Evolutionary conservation across 1,140 invertebrate genomes (phyloP), one percentile per base, ranked within the genome.

Genomic region (Caenorhabditis latens): DNA sequence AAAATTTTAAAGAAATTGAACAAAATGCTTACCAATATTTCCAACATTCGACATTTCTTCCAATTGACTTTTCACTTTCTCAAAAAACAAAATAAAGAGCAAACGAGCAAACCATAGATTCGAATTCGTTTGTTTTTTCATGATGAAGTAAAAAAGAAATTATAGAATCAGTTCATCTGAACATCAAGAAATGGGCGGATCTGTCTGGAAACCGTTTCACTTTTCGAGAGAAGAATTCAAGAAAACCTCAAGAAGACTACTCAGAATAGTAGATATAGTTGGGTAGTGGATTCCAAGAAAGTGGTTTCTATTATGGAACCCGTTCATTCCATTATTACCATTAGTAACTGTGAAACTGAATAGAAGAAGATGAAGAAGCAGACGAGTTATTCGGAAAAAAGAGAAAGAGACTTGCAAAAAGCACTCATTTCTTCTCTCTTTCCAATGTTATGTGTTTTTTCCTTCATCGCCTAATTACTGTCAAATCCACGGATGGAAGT

Each of bases 321-420:
- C 65, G 65, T 67, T 67, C 65, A 67, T 43, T 67, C 40, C 40
- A 67, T 67, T 67, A 67, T 67, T 67, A 67, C 65, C 65, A 67
- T 67, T 67, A 67, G 65, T 16, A 42, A 19, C 11, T 67, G 65
- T 67, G 65, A 67, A 24, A 67, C 65, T 4, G 21, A 67, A 43
- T 19, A 13, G 16, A 24, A 46, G 13, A 43, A 43, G 42, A 43
- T 43, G n/a, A 4, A 67, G 65, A 43, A 67, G 11, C 14, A 67
- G 65, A 67, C 65, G 14, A 67, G 65, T 67, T 67, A 67, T 67
- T 67, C 32, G 58, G 58, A 13, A 43, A 32, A 24, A 40, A 24
- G 32, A 11, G 8, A 7, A 58, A 65, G 24, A 65, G 5, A 32
- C 32, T 8, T 8, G 14, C 3, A 67, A 67, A 67, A 67, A 67